Evolutionary conservation across 2,888 invertebrate genomes (phyloP), one percentile per base, ranked within the genome.

Genomic region (Phoenoteleia sp.): DNA sequence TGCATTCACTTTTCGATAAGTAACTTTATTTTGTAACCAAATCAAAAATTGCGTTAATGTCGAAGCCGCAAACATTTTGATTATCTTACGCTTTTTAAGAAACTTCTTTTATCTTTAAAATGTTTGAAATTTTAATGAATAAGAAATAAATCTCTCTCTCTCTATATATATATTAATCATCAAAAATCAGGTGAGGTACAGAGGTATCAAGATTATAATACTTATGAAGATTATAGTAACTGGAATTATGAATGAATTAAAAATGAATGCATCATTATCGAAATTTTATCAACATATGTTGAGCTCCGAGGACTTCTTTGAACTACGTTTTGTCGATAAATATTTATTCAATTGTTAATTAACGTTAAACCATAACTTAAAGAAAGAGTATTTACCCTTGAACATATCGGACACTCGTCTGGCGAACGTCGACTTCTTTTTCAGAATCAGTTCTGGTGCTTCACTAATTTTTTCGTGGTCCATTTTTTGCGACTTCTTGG

Each of bases 341-440:
- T 60, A 60, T 49, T 54, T 60, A 39, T 39, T 54, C 47, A 29
- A 17, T 21, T 45, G 9, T 49, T 33, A 5, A 17, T 60, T 39
- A 23, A 29, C 9, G n/a, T n/a, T 33, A 33, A 54, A 11, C 17
- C 15, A 9, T 45, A 23, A 11, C 15, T 17, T 49, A 15, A 36
- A 6, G 29, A 69, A 54, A 29, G 19, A 19, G 52, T 77, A 74
- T 39, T 89, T 88, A 93, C 93, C 93, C 90, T 90, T 93, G 56
- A 93, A 90, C 89, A 92, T 89, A 75, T 93, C 91, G 76, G 93
- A 92, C 60, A 93, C 92, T 58, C 93, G 91, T 84, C 93, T 89
- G 2, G 89, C 93, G 23, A 93, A 87, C 19, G 92, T 93, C 45
- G 89, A 88, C 67, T 91, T 90, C 56, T 89, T 88, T 64, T 88